Conservation (phyloP, 2,888 invertebrate species). For the Copidosoma aretas region DNA sequence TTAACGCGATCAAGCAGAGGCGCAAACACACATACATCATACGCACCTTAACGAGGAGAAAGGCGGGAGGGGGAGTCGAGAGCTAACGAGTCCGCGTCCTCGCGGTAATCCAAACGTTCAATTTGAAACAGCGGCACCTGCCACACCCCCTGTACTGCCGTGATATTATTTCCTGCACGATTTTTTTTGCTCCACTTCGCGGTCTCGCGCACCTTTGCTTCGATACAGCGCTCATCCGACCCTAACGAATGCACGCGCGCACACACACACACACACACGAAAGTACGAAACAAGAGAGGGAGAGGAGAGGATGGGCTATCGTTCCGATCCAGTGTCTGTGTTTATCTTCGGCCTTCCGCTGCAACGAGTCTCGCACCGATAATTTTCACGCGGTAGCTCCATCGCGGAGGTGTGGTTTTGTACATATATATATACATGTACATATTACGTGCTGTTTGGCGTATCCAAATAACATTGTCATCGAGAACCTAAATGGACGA, state of each 20-base stretch:
- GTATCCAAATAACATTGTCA: conserved; percentile 14
- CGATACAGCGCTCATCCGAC: too few relatives aligned
- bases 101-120: conserved; percentile 9
- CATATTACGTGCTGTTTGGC: conserved; percentile 1
- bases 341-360: conserved; percentile 21
- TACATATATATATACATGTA: background rate
- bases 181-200: too few relatives aligned
- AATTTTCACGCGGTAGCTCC: conserved; percentile 10
- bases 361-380: conserved; percentile 6
- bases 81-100: background rate
- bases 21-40: background rate
- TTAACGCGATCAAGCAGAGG: background rate
- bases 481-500: background rate
- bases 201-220: too few relatives aligned
- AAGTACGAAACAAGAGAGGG: too few relatives aligned
- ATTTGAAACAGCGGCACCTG: conserved; percentile 12
- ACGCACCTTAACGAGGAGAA: too few relatives aligned
- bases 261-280: background rate
- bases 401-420: background rate
- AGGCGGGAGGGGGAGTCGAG: background rate
- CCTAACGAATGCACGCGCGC: too few relatives aligned
- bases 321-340: background rate
- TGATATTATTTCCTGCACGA: too few relatives aligned
- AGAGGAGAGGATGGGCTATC: too few relatives aligned
- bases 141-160: background rate